These are phyloP conservation scores for Eledona agricola DNA, from an alignment of 2,888 invertebrate species.

Conservation along the genomic window DNA sequence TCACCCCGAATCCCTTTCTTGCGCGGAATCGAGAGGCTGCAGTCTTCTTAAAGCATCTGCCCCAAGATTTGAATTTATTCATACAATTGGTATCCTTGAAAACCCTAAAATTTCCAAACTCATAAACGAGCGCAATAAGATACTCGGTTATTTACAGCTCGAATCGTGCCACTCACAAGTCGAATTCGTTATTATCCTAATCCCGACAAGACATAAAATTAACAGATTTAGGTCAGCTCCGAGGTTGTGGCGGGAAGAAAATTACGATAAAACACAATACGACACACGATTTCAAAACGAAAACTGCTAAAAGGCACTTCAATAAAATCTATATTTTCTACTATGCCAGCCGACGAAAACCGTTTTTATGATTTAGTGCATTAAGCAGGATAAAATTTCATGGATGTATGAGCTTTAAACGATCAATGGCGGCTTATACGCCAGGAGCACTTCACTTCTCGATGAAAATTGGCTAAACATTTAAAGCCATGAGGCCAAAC, in stretches of 20 bases:
- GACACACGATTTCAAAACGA: neutral
- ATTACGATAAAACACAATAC: neutral
- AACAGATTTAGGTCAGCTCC: conserved; percentile 5
- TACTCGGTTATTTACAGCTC: conserved; percentile 12
- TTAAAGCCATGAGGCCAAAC: neutral
- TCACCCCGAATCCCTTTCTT: conserved; percentile 37
- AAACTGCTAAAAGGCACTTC: conserved; percentile 1
- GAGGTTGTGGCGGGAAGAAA: no score
- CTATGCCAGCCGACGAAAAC: neutral
- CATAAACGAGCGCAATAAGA: conserved; percentile 23
- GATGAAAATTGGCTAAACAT: conserved; percentile 6
- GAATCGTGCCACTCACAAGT: conserved; percentile 2
- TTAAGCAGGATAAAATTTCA: conserved; percentile 11
- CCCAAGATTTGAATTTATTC: conserved; percentile 37
- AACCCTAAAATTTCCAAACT: conserved; percentile 28
- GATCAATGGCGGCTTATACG: conserved; percentile 5
- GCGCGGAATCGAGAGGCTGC: conserved; percentile 32
- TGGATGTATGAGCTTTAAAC: conserved; percentile 5
- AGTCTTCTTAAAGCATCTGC: conserved; percentile 34
- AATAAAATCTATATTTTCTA: conserved; percentile 3
- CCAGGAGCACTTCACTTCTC: conserved; percentile 2
- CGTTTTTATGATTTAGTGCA: conserved; percentile 7
- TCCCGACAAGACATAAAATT: conserved; percentile 1
- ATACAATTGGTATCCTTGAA: conserved; percentile 32
- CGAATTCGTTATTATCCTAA: conserved; percentile 12